Base-by-base conservation (phyloP, 2,113 vertebrate species). In the Gracilinanus agilis region DNA sequence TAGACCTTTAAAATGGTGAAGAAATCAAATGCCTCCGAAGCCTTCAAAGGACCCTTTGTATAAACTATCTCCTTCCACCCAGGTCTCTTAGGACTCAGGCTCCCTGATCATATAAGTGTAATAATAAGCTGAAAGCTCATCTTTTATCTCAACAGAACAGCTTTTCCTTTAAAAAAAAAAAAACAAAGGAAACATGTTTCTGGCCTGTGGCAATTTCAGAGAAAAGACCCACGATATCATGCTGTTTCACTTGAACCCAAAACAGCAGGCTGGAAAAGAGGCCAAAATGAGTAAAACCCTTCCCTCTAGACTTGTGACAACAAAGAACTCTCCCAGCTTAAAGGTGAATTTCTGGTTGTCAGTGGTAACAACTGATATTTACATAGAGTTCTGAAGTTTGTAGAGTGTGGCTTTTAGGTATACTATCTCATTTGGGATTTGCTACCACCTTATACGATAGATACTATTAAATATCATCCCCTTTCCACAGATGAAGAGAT, bases 11-110 rank as follows among this genome's bases (percentile, higher is more conserved):
- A 27, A 55, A 49, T 53, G 12, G 90, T 55, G 34, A 58, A 91
- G 56, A 95, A 95, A 91, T 29, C 53, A 94, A 94, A 96, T 3
- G 44, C 27, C 67, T 24, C 91, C 11, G 49, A 58, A 93, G 91
- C 53, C 53, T 67, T 75, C 93, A 83, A 90, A 56, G 94, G 44
- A 29, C 27, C 24, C 11, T n/a, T 95, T 49, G 88, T 95, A 55
- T 54, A 91, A 58, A 56, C 44, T 55, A 83, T 16, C 92, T 90
- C 58, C 94, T 91, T 93, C 54, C 3, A 83, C 27, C 61, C 53
- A 83, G 49, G 83, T 40, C 23, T 58, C 21, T 53, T 61, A 6
- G 10, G 29, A 49, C 3, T 54, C 53, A 89, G 27, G 44, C 1
- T 93, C 89, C 55, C 91, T 88, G 24, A 96, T 44, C 29, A 54